Conservation (phyloP, 2,797 vertebrate genomes). For the Anabacerthia variegaticeps region DNA sequence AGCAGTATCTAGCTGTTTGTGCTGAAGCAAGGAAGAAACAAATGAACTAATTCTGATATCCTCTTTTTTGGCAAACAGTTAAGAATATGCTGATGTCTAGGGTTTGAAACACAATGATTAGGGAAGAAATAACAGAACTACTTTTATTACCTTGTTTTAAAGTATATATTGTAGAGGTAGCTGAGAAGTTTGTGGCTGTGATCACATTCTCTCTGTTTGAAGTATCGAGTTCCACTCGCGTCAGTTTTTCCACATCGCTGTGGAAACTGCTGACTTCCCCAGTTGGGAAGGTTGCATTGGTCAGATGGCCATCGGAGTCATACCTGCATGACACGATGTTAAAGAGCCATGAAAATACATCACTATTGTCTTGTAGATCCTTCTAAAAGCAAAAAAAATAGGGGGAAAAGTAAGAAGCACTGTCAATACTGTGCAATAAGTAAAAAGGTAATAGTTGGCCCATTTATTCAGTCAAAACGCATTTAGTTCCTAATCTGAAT, state of each 20-base stretch:
- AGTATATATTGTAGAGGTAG: conserved; percentile 91
- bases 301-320: conserved; percentile 89
- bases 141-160: conserved; percentile 88
- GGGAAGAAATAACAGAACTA: not conserved
- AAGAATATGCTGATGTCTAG: not conserved
- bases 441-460: not conserved
- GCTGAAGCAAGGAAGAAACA: not conserved
- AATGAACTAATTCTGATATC: not conserved
- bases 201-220: conserved; percentile 91
- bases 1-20: not conserved
- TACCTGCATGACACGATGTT: conserved; percentile 79
- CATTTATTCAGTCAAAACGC: not conserved
- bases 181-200: conserved; percentile 92
- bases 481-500: not conserved
- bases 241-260: conserved; percentile 90
- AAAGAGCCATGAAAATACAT: not conserved
- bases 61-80: not conserved
- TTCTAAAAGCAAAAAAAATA: not conserved
- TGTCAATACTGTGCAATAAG: conserved; percentile 4
- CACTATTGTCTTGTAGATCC: not conserved
- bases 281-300: conserved; percentile 92
- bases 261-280: conserved; percentile 94
- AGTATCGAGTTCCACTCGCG: conserved; percentile 87
- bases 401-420: not conserved
- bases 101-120: not conserved